Evolutionary conservation across 2,888 invertebrate species (phyloP), one percentile per base, ranked within the genome.

Genomic region (Sepiola atlantica): DNA sequence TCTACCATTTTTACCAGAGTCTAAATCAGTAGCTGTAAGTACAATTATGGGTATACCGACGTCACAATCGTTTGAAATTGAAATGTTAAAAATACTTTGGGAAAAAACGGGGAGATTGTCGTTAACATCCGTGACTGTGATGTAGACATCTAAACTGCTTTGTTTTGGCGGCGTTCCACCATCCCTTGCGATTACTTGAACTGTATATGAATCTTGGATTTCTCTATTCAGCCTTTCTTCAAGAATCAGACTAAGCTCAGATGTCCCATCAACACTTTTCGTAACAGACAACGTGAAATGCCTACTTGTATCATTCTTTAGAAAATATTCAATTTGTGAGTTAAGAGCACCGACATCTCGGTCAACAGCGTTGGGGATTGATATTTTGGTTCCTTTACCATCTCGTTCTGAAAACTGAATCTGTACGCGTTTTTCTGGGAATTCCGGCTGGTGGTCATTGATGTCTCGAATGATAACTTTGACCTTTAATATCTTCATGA

Each of bases 1-100:
- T 94, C 97, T 97, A 20, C 97, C 98, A 97, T 99, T 99, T 20
- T 98, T 98, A 10, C 99, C 99, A 95, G 98, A 98, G 96, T 99
- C 99, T 91, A 98, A 98, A 97, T 99, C 99, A 10, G 98, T 98
- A 0, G 99, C 99, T 24, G 98, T 98, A 0, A 99, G 98, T 91
- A 95, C 95, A 45, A 96, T 61, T n/a, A 96, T 95, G 24, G 96
- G 95, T 10, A 95, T 95, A 24, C 95, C 95, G 32, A 95, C 94
- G 28, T 95, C 95, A 0, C 95, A 95, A 32, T 77, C 77, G 14
- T 77, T 77, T 32, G 77, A 20, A 16, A 77, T 32, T 32, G 77
- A 77, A 16, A 77, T 32, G 77, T 77, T 77, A 32, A 77, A 77
- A n/a, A 77, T 77, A 18, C 77, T 77, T 32, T 32, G n/a, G n/a